Conservation (phyloP, 23 tunicate species). For the Botrylloides violaceus region DNA sequence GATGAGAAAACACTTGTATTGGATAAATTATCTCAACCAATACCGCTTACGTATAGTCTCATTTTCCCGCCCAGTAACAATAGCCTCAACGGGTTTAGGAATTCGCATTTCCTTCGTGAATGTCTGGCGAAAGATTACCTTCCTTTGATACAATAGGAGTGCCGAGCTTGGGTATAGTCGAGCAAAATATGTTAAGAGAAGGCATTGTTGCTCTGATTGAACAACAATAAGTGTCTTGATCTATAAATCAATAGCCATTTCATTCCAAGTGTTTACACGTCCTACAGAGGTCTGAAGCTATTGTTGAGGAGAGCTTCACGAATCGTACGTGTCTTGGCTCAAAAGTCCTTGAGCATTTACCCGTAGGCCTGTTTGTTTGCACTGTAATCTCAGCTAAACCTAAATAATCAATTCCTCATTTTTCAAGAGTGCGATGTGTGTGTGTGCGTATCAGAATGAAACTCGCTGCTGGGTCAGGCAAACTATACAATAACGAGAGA, state of each 20-base stretch:
- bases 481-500: too few relatives aligned
- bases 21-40: not conserved
- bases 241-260: not conserved
- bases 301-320: not conserved
- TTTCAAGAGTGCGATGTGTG: too few relatives aligned
- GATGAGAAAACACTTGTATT: not conserved
- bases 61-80: not conserved
- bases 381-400: too few relatives aligned
- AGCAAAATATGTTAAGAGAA: not conserved
- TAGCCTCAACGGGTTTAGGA: not conserved
- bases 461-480: too few relatives aligned
- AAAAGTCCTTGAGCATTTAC: not conserved
- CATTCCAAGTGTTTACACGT: not conserved
- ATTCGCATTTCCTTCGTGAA: not conserved
- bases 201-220: not conserved
- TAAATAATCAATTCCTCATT: too few relatives aligned
- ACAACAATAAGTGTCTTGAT: not conserved
- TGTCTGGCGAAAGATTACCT: not conserved
- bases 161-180: not conserved
- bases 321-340: not conserved
- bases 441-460: too few relatives aligned
- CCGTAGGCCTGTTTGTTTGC: too few relatives aligned
- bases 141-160: not conserved
- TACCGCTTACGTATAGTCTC: not conserved
- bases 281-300: not conserved